phyloP scores from a whole-genome alignment of 2,888 invertebrate species.

The Dasysyrphus albostriatus region DNA sequence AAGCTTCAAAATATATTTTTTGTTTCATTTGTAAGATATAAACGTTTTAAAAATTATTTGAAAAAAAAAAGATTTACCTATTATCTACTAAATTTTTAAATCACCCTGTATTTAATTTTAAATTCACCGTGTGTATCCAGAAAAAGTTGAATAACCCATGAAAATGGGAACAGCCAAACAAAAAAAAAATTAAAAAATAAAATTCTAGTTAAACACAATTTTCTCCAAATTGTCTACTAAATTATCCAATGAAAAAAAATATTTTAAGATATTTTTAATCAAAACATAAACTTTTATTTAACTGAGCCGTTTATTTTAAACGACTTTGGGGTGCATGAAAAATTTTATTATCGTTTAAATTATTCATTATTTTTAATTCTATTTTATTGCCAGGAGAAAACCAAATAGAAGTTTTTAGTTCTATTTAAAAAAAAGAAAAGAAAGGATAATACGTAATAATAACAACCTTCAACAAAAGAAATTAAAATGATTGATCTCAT shows the following conservation, averaged over 20 bases:
- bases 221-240: slow-evolving; percentile 14
- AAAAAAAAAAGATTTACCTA: too few species aligned
- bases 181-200: not conserved
- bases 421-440: not conserved
- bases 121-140: not conserved
- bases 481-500: slow-evolving; percentile 29
- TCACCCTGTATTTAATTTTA: not conserved
- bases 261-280: slow-evolving; percentile 25
- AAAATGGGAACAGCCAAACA: not conserved
- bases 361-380: not conserved
- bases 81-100: not conserved
- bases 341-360: slow-evolving; percentile 9
- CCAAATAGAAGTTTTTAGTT: not conserved
- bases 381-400: not conserved
- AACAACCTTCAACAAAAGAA: slow-evolving; percentile 5
- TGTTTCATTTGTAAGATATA: too few species aligned
- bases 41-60: too few species aligned
- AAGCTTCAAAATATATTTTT: too few species aligned
- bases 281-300: slow-evolving; percentile 31
- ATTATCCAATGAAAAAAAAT: slow-evolving; percentile 13
- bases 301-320: slow-evolving; percentile 17
- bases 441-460: not conserved
- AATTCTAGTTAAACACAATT: not conserved
- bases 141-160: slow-evolving; percentile 24
- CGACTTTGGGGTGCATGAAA: not conserved